Percentiles rank a stretch among this genome's conserved stretches.
Conservation (phyloP, 2,888 invertebrate genomes). For the Drosophila glabriapex region DNA sequence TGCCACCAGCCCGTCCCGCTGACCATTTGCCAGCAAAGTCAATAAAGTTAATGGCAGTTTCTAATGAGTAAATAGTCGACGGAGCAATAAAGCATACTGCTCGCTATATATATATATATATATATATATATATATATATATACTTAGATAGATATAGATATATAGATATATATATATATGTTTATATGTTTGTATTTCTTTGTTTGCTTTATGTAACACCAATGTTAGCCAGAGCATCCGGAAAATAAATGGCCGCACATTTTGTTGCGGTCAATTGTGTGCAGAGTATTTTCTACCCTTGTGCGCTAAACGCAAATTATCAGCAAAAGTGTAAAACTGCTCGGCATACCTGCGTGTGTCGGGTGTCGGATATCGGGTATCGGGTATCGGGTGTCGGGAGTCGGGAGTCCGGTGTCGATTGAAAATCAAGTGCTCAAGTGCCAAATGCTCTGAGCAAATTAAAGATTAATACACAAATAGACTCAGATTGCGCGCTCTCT, state of each 20-base stretch:
- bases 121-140: background rate
- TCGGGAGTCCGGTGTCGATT: slow-evolving; percentile 1
- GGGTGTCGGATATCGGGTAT: background rate
- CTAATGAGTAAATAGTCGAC: slow-evolving; percentile 50
- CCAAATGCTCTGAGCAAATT: slow-evolving; percentile 13
- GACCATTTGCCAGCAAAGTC: slow-evolving; percentile 40
- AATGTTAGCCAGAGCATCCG: slow-evolving; percentile 25
- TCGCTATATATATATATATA: background rate
- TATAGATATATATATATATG: background rate
- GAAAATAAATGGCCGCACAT: slow-evolving; percentile 14
- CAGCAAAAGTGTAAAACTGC: background rate
- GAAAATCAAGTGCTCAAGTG: slow-evolving; percentile 8
- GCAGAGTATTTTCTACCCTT: slow-evolving; percentile 8
- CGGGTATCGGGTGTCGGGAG: background rate
- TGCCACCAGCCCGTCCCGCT: slow-evolving; percentile 1
- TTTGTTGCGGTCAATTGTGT: background rate
- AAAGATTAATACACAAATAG: slow-evolving; percentile 23
- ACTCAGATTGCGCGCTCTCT: background rate
- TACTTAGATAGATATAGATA: background rate
- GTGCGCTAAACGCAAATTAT: slow-evolving; percentile 1
- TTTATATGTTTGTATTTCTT: background rate
- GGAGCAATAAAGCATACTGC: slow-evolving; percentile 8
- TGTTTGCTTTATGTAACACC: slow-evolving; percentile 51
- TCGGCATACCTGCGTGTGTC: slow-evolving; percentile 14
- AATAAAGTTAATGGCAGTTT: slow-evolving; percentile 59